Conservation (phyloP, 2,888 invertebrate species). For the Vannuccia rotundouncinata region DNA sequence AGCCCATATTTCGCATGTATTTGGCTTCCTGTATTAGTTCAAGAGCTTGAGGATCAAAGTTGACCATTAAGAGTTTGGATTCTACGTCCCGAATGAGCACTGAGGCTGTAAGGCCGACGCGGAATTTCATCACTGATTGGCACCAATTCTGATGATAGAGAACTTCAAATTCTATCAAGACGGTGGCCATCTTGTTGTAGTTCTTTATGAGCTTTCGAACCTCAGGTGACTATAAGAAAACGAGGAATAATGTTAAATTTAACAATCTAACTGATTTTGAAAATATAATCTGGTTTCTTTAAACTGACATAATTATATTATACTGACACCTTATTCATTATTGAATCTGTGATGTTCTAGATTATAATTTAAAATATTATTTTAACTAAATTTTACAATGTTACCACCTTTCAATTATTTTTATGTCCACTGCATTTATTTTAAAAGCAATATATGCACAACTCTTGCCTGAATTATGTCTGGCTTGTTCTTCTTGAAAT, state of each 20-base stretch:
- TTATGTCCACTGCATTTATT: no score
- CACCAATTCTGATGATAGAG: slow-evolving; percentile 56
- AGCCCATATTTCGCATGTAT: slow-evolving; percentile 52
- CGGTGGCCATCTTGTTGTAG: slow-evolving; percentile 57
- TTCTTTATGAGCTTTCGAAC: slow-evolving; percentile 55
- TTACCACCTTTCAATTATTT: no score
- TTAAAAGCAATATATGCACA: no score
- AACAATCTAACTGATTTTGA: no score
- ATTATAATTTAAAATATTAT: no score
- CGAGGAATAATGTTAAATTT: neutral
- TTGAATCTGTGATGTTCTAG: no score
- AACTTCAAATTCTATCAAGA: slow-evolving; percentile 56
- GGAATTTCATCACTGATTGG: slow-evolving; percentile 52
- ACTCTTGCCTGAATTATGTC: slow-evolving; percentile 50
- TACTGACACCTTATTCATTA: no score
- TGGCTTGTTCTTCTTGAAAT: slow-evolving; percentile 51
- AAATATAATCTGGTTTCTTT: no score
- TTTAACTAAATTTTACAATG: no score
- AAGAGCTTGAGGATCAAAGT: slow-evolving; percentile 56
- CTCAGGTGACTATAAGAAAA: slow-evolving; percentile 47
- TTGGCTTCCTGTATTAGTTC: slow-evolving; percentile 56
- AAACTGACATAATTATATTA: no score
- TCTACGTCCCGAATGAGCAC: slow-evolving; percentile 60
- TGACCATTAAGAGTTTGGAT: slow-evolving; percentile 50
- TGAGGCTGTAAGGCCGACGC: slow-evolving; percentile 52